phyloP scores from a whole-genome alignment of 2,113 vertebrate genomes.

The Camelus dromedarius region DNA sequence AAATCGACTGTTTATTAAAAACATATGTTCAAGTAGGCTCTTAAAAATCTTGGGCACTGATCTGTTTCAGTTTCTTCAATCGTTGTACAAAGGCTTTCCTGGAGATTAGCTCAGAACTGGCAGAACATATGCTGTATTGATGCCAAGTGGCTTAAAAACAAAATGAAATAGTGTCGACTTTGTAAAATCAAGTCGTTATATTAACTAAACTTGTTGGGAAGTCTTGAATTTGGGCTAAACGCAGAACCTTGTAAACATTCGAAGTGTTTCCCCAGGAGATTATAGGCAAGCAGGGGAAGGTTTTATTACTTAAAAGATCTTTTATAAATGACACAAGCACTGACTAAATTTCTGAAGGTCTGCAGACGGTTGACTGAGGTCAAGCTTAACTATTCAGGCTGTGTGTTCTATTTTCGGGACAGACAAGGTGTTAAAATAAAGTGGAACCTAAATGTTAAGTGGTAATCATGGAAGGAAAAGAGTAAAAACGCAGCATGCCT shows the following conservation, averaged over 20 bases:
- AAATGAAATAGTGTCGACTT: slow-evolving; percentile 59
- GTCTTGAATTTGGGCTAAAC: slow-evolving; percentile 33
- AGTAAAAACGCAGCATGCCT: not conserved
- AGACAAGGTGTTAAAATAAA: slow-evolving; percentile 57
- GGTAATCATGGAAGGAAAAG: slow-evolving; percentile 34
- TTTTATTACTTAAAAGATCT: slow-evolving; percentile 9
- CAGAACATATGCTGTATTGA: slow-evolving; percentile 54
- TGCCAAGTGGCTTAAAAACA: slow-evolving; percentile 78
- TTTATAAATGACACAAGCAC: not conserved
- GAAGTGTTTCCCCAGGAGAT: not conserved
- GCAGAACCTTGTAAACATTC: not conserved
- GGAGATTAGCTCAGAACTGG: slow-evolving; percentile 79
- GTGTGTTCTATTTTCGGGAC: slow-evolving; percentile 46
- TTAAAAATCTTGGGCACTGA: slow-evolving; percentile 55
- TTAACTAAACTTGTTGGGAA: slow-evolving; percentile 20
- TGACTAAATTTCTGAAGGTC: not conserved
- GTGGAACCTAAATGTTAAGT: slow-evolving; percentile 19
- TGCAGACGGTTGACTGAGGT: not conserved
- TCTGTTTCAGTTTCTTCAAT: slow-evolving; percentile 73
- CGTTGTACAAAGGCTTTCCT: slow-evolving; percentile 76
- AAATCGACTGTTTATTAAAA: slow-evolving; percentile 56
- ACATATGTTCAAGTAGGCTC: slow-evolving; percentile 25
- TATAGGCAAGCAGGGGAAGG: not conserved
- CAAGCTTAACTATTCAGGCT: not conserved
- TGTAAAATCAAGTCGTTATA: slow-evolving; percentile 24